A percentile compares a stretch with the other conserved stretches of the same genome.
phyloP scores from a whole-genome alignment of 2,888 invertebrate species.

The Tanypteryx hageni region DNA sequence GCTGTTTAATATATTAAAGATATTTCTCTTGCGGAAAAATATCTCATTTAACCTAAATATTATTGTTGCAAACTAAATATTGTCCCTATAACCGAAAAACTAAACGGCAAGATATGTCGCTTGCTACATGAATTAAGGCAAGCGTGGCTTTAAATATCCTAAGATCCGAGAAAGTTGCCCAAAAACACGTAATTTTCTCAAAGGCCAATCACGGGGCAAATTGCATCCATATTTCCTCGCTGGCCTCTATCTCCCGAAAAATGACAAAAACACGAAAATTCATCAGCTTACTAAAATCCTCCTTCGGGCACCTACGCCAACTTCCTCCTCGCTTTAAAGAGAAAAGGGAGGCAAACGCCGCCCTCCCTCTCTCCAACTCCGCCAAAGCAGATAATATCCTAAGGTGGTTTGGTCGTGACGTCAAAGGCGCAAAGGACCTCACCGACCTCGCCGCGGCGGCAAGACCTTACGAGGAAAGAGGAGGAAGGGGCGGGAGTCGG shows the following conservation, averaged over 20 bases:
- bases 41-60: too few species aligned
- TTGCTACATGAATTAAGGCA: too few species aligned
- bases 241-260: not conserved
- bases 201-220: not conserved
- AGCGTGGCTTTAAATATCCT: too few species aligned
- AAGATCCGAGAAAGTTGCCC: too few species aligned
- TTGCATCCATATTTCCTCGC: too few species aligned
- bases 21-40: too few species aligned
- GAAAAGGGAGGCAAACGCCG: not conserved
- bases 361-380: not conserved
- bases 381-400: conserved; percentile 28
- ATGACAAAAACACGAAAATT: conserved; percentile 25
- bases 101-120: too few species aligned
- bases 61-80: too few species aligned
- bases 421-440: conserved; percentile 40
- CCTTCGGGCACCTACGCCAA: not conserved
- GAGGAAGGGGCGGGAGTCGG: not conserved
- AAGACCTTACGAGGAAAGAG: not conserved
- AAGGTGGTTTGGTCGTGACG: conserved; percentile 43
- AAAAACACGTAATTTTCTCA: too few species aligned
- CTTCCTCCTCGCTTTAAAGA: not conserved
- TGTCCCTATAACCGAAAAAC: too few species aligned
- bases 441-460: not conserved
- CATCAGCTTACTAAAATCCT: conserved; percentile 11
- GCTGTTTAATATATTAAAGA: too few species aligned